Percentiles rank a stretch among this genome's conserved stretches.
Evolutionary conservation across 1,140 invertebrate genomes (phyloP).

Genomic region (Alviniconcha marisindica): DNA sequence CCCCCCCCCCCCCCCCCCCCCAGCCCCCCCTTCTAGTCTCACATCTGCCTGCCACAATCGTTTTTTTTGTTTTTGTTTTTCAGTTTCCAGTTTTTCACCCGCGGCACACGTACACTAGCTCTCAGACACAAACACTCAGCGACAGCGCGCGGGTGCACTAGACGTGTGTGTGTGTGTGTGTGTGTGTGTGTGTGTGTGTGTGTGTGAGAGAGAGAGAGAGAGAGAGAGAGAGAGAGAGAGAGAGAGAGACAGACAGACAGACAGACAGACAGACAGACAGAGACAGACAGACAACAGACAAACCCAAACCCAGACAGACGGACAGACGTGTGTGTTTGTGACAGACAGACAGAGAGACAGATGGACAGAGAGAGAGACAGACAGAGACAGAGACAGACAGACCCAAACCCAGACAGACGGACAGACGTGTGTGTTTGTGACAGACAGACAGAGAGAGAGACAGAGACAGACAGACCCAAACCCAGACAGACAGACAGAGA

Average conservation of each 20-base stretch:
- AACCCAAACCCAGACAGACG: background rate
- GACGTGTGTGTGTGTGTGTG: no score
- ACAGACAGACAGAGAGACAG: background rate
- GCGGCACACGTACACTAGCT: no score
- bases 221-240: no score
- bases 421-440: background rate
- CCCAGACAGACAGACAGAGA: background rate
- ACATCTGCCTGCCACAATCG: no score
- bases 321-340: background rate
- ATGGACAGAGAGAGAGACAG: no score
- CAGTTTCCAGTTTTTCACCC: no score
- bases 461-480: background rate
- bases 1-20: background rate
- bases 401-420: background rate
- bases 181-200: no score
- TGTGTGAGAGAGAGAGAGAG: no score
- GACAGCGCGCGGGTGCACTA: no score
- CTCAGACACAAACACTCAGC: no score
- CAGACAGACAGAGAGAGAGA: no score
- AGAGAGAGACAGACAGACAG: background rate
- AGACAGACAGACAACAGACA: background rate
- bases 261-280: conserved; percentile 3
- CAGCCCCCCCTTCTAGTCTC: background rate
- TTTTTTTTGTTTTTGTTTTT: no score
- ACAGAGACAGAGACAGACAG: background rate